Conservation (phyloP, 2,888 invertebrate species). For the Volucella bombylans region DNA sequence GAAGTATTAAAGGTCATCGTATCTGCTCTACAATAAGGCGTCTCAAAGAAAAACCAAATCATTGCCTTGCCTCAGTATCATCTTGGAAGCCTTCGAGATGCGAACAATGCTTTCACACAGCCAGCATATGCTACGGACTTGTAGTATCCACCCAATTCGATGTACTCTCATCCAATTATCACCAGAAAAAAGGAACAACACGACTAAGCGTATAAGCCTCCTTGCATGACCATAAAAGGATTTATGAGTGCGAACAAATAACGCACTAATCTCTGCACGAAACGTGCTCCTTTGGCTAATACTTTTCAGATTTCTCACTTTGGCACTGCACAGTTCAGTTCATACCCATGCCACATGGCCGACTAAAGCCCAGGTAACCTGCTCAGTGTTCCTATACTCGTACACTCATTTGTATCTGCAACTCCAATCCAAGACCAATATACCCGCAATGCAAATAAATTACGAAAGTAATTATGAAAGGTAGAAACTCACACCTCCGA, state of each 20-base stretch:
- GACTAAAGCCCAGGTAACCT: background rate
- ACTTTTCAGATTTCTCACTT: no score
- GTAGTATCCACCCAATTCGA: constrained; percentile 7
- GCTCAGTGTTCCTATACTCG: background rate
- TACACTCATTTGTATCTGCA: constrained; percentile 9
- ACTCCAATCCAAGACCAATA: background rate
- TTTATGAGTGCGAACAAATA: constrained; percentile 73
- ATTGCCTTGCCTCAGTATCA: no score
- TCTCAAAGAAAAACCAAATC: no score
- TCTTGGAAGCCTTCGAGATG: no score
- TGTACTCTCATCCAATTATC: constrained; percentile 68
- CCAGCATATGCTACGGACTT: background rate
- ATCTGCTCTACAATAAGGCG: no score
- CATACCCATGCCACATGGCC: background rate
- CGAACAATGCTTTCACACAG: no score
- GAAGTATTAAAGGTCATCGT: no score
- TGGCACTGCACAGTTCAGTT: background rate
- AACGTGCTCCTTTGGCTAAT: constrained; percentile 18
- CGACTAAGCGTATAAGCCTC: background rate
- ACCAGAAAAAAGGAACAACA: constrained; percentile 40
- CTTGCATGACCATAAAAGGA: constrained; percentile 38
- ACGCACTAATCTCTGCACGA: constrained; percentile 68
- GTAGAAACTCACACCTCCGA: constrained; percentile 73
- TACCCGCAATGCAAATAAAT: constrained; percentile 54
- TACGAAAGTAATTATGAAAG: constrained; percentile 74